Percentiles rank a stretch among this genome's conserved stretches.
phyloP scores from a whole-genome alignment of 2,113 vertebrate species.

The Typhlomys cinereus region DNA sequence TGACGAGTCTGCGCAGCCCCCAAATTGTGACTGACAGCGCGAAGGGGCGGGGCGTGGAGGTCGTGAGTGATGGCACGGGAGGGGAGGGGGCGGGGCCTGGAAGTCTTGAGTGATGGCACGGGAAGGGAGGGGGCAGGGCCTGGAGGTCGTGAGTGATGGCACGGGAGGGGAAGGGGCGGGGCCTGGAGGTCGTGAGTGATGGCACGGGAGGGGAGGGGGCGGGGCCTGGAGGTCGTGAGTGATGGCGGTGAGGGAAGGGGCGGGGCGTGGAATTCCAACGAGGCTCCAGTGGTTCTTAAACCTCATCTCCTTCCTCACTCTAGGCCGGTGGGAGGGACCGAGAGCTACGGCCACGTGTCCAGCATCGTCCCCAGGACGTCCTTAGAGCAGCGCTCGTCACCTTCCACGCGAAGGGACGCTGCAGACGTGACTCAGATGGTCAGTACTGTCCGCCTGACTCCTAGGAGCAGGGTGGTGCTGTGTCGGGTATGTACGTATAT shows the following conservation, averaged over 20 bases:
- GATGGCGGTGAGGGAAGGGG: constrained; percentile 79
- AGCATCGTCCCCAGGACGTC: not conserved
- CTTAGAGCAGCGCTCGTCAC: not conserved
- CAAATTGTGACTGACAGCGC: no score
- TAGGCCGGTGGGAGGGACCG: not conserved
- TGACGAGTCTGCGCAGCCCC: constrained; percentile 87
- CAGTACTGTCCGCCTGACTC: not conserved
- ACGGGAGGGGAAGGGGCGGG: no score
- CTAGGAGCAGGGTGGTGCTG: not conserved
- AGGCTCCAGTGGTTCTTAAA: constrained; percentile 66
- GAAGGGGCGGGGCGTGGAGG: no score
- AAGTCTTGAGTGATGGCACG: no score
- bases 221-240: constrained; percentile 83
- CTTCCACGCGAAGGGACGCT: not conserved
- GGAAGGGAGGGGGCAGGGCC: no score
- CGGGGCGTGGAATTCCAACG: constrained; percentile 78
- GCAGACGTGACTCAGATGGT: not conserved
- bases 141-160: no score
- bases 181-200: constrained; percentile 85
- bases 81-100: no score
- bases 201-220: constrained; percentile 78
- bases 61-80: no score
- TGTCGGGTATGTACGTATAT: not conserved
- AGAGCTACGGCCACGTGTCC: not conserved
- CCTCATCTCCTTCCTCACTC: constrained; percentile 13